Percentiles rank a stretch among this genome's conserved stretches.
Evolutionary conservation across 64 coral and sea anemone genomes (phyloP).

Genomic region (Orbicella faveolata): DNA sequence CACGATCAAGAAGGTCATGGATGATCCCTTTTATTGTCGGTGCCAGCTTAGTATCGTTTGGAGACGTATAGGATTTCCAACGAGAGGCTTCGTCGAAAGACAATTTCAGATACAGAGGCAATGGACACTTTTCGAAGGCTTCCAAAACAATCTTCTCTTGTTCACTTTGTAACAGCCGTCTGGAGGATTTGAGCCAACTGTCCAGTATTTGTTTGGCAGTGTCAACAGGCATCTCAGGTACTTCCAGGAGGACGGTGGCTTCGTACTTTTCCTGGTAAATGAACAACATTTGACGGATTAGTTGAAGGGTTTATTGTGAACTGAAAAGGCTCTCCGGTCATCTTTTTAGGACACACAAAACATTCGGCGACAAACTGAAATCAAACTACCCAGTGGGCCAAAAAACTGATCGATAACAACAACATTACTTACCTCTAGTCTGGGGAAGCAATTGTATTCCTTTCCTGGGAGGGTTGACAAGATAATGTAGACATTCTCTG

Average conservation of each 20-base stretch:
- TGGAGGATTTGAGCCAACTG: conserved; percentile 52
- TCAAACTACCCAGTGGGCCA: too few relatives aligned
- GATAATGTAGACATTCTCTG: conserved; percentile 60
- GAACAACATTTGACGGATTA: background rate
- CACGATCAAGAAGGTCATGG: conserved; percentile 68
- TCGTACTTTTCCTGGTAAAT: conserved; percentile 16
- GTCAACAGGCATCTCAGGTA: conserved; percentile 55
- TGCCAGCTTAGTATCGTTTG: conserved; percentile 30
- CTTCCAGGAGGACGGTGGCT: conserved; percentile 26
- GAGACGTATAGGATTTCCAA: conserved; percentile 77
- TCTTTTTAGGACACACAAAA: too few relatives aligned
- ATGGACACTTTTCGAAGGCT: conserved; percentile 59
- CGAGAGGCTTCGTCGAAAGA: conserved; percentile 72
- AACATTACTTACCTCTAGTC: conserved; percentile 38
- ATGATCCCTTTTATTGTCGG: conserved; percentile 58
- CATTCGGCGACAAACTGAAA: too few relatives aligned
- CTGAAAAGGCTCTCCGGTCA: too few relatives aligned
- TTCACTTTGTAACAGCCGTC: conserved; percentile 26
- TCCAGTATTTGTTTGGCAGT: conserved; percentile 58
- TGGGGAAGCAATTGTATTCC: conserved; percentile 59
- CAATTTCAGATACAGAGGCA: conserved; percentile 70
- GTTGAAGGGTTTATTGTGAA: too few relatives aligned
- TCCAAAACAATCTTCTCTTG: conserved; percentile 69
- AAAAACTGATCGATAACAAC: background rate
- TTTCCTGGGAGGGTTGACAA: conserved; percentile 66